Evolutionary conservation across 92 coral and sea anemone species (phyloP).

Genomic region (Parazoanthus atlanticus): DNA sequence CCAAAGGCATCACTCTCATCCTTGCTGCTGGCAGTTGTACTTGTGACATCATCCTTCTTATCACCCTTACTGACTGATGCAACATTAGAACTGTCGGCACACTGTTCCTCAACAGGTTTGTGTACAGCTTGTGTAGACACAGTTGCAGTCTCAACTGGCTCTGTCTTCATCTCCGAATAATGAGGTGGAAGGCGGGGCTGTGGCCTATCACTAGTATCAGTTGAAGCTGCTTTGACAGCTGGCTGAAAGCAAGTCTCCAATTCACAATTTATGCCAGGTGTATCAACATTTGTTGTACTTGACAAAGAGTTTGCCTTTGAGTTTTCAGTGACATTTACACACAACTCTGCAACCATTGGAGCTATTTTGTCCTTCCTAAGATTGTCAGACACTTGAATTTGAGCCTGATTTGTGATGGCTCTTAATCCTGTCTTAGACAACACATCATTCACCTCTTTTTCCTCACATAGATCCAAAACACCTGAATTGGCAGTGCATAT

Average conservation of each 20-base stretch:
- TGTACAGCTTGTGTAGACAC: constrained; percentile 37
- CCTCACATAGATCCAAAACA: background rate
- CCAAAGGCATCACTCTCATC: constrained; percentile 57
- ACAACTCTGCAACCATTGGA: background rate
- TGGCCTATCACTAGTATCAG: constrained; percentile 31
- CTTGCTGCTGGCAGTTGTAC: background rate
- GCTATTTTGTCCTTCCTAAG: background rate
- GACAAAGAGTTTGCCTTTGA: background rate
- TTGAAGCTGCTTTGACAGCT: constrained; percentile 28
- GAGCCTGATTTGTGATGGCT: background rate
- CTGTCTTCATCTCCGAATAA: constrained; percentile 10
- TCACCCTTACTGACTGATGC: background rate
- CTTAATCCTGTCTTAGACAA: background rate
- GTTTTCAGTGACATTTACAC: background rate
- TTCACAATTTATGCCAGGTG: background rate
- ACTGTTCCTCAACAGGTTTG: background rate
- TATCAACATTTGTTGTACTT: background rate
- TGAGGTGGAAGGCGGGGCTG: background rate
- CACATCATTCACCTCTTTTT: background rate
- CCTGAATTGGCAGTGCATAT: background rate
- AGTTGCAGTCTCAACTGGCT: constrained; percentile 16
- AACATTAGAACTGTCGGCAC: background rate
- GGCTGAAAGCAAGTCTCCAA: background rate
- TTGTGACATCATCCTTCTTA: background rate
- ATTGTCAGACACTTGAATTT: background rate